Conservation (phyloP, 2,888 invertebrate species). For the Drosophila flavopinicola region DNA sequence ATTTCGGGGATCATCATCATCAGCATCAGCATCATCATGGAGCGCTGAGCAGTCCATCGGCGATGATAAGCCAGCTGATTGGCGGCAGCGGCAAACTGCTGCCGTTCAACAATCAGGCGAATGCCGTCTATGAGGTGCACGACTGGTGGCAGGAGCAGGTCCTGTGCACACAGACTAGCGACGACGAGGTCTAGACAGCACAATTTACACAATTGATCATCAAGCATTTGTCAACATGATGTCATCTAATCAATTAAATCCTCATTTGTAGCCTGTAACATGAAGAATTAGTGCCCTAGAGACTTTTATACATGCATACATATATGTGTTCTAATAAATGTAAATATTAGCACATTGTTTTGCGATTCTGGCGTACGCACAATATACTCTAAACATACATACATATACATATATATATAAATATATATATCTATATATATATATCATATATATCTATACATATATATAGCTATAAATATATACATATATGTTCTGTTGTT, state of each 20-base stretch:
- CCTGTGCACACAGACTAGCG: constrained; percentile 87
- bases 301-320: constrained; percentile 8
- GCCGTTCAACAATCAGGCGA: constrained; percentile 83
- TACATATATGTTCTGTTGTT: constrained; percentile 53
- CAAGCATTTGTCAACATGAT: not conserved
- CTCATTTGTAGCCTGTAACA: constrained; percentile 32
- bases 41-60: constrained; percentile 75
- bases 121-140: constrained; percentile 89
- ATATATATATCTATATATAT: constrained; percentile 6
- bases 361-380: constrained; percentile 16
- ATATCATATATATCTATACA: too few relatives aligned
- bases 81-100: constrained; percentile 72
- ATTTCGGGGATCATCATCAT: constrained; percentile 62
- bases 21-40: constrained; percentile 68
- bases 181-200: constrained; percentile 85
- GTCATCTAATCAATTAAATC: constrained; percentile 10
- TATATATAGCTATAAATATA: too few relatives aligned
- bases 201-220: not conserved
- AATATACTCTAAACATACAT: not conserved
- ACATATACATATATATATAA: not conserved
- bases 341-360: constrained; percentile 15
- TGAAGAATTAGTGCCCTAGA: constrained; percentile 62
- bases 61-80: constrained; percentile 75
- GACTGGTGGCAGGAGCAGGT: constrained; percentile 95
- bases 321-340: constrained; percentile 13